Base-by-base conservation (phyloP, 2,888 invertebrate species). In the Drosophila pegasa region DNA sequence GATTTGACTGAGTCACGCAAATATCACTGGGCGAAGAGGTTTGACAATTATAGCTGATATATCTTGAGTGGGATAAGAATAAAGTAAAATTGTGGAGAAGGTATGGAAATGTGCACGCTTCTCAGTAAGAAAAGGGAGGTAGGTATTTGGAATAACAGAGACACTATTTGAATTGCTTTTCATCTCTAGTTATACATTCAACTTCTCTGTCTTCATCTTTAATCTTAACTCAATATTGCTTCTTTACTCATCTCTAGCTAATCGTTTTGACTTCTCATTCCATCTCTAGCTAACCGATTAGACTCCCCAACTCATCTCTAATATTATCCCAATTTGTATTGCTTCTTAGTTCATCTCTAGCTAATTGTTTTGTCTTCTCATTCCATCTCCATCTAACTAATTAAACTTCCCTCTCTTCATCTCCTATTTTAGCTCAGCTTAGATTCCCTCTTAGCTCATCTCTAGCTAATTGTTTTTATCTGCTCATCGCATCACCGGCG, bases 401-500 rank as follows among this genome's bases (percentile, higher is more conserved):
- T 38, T 41, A 14, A 22, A 8, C 14, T 22, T n/a, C n/a, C 22
- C 22, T 16, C n/a, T 20, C 8, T 7, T 25, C 22, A 6, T 33
- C 22, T 50, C 22, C 10, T 7, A 14, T 4, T 2, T 18, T 9
- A 8, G 3, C 14, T 4, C 7, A n/a, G 8, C n/a, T 2, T 29
- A 20, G 2, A 14, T 48, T n/a, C 4, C n/a, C 22, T 9, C 8
- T n/a, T 3, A 18, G 1, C 10, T n/a, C 50, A 35, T 16, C 35
- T 35, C 50, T 35, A 50, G 33, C 35, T 50, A 22, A 33, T 50
- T 35, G n/a, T 20, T 33, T 35, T 4, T n/a, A n/a, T n/a, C n/a
- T n/a, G n/a, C n/a, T n/a, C 38, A 27, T 7, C 63, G 2, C 38
- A 62, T 33, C 27, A 25, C 20, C 14, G 27, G 16, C 40, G 18